Evolutionary conservation across 2,888 invertebrate species (phyloP).

Genomic region (Tetranychus truncatus): DNA sequence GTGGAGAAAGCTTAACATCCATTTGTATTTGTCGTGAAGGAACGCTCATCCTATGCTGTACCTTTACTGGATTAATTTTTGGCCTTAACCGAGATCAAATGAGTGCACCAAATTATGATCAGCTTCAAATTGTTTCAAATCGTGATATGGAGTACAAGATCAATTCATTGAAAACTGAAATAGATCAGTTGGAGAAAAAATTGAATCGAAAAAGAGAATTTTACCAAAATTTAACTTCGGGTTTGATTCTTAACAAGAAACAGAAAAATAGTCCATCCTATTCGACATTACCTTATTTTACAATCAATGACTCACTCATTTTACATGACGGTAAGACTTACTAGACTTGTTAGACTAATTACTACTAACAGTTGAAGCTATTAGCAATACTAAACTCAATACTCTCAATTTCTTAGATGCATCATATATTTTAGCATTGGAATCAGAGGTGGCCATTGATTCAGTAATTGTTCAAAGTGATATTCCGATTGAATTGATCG

Average conservation of each 20-base stretch:
- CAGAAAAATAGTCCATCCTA: conserved; percentile 38
- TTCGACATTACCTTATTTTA: conserved; percentile 56
- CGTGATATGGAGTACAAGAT: conserved; percentile 35
- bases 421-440: conserved; percentile 54
- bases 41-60: conserved; percentile 18
- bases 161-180: conserved; percentile 41
- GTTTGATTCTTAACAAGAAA: conserved; percentile 29
- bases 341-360: no score
- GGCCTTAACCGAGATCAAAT: conserved; percentile 44
- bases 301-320: conserved; percentile 47
- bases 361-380: no score
- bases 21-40: conserved; percentile 18
- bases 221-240: conserved; percentile 46
- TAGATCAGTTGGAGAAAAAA: conserved; percentile 55
- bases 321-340: conserved; percentile 40
- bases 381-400: conserved; percentile 5
- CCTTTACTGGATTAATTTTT: conserved; percentile 50
- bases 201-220: conserved; percentile 56
- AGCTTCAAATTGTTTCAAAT: conserved; percentile 23
- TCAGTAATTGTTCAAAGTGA: conserved; percentile 61
- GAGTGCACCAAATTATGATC: not conserved
- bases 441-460: conserved; percentile 59
- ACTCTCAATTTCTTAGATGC: conserved; percentile 46
- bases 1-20: conserved; percentile 71
- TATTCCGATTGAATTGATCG: conserved; percentile 52